These are phyloP conservation scores for Bradypus variegatus DNA, from an alignment of 2,797 vertebrate genomes.

Conservation along the genomic window DNA sequence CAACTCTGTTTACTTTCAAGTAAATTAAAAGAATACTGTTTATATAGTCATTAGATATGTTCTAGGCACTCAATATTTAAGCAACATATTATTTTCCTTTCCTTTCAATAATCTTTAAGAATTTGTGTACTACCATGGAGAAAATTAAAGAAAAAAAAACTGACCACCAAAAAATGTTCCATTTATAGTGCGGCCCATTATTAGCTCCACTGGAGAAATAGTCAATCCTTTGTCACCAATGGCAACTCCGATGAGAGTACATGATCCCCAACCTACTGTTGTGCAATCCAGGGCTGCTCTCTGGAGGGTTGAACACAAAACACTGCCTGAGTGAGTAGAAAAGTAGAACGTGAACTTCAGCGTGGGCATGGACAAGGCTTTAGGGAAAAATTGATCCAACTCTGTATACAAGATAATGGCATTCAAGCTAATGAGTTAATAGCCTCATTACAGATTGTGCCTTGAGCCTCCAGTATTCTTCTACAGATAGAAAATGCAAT, in stretches of 20 bases:
- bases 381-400: background rate
- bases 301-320: slow-evolving; percentile 43
- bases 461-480: background rate
- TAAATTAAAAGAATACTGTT: background rate
- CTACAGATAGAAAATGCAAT: background rate
- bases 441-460: background rate
- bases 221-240: background rate
- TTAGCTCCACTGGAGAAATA: background rate
- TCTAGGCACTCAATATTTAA: background rate
- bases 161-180: slow-evolving; percentile 57
- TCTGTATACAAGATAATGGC: background rate
- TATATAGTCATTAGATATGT: background rate
- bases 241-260: slow-evolving; percentile 44
- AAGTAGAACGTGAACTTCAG: background rate
- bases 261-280: slow-evolving; percentile 4
- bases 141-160: slow-evolving; percentile 24
- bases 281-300: slow-evolving; percentile 44
- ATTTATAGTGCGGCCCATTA: slow-evolving; percentile 48
- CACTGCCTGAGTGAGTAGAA: background rate
- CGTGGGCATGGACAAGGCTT: background rate
- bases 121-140: background rate
- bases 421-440: background rate
- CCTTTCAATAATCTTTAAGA: background rate
- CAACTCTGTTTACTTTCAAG: background rate
- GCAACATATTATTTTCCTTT: background rate